These are phyloP conservation scores for Lithophane leautieri DNA, from an alignment of 2,888 invertebrate genomes.

Conservation along the genomic window DNA sequence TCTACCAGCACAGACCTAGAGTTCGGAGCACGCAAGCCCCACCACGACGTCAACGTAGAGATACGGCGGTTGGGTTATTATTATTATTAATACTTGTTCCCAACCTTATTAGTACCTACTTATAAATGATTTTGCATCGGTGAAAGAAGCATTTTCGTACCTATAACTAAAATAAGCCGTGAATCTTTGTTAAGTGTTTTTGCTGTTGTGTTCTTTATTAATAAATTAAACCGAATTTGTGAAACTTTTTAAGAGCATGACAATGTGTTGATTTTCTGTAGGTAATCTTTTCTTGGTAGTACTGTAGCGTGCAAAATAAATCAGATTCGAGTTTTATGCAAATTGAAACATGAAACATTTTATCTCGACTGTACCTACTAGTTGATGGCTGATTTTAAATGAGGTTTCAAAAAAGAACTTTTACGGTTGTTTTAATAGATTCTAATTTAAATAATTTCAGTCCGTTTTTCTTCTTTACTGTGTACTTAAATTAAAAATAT, in stretches of 20 bases:
- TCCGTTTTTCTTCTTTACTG: too few relatives aligned
- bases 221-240: background rate
- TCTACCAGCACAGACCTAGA: too few relatives aligned
- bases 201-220: too few relatives aligned
- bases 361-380: slow-evolving; percentile 38
- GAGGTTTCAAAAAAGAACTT: slow-evolving; percentile 9
- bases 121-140: background rate
- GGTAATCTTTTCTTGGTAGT: background rate
- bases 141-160: background rate
- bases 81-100: too few relatives aligned
- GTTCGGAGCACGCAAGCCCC: too few relatives aligned
- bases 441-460: slow-evolving; percentile 6
- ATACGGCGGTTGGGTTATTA: too few relatives aligned
- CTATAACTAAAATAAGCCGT: background rate
- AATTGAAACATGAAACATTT: slow-evolving; percentile 56
- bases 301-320: slow-evolving; percentile 43
- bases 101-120: too few relatives aligned
- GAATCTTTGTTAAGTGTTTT: too few relatives aligned
- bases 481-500: too few relatives aligned
- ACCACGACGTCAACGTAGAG: too few relatives aligned
- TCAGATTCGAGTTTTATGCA: slow-evolving; percentile 57
- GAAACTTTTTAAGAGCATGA: background rate
- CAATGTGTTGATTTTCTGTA: slow-evolving; percentile 17
- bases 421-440: slow-evolving; percentile 6
- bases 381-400: slow-evolving; percentile 48